Evolutionary conservation across 2,888 invertebrate species (phyloP), one percentile per base, ranked within the genome.

Genomic region (Troides helena): DNA sequence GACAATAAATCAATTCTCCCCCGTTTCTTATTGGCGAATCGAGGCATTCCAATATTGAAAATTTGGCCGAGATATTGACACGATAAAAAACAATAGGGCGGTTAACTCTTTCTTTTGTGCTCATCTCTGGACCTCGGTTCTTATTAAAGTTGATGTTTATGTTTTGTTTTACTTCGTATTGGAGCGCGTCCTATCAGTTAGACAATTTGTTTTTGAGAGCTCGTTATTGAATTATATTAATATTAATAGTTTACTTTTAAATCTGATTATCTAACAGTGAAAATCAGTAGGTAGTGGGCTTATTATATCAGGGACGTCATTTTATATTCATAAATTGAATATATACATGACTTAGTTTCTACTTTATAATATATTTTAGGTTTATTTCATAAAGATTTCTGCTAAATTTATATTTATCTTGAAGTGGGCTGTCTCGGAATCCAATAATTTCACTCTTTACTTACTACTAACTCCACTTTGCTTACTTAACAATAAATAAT

Each of bases 1-100:
- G 92, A 91, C 92, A 93, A 93, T 93, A 92, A 92, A 92, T 93
- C 93, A 93, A 93, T 92, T 92, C 92, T 91, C 89, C 86, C 87
- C 87, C 87, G 90, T 89, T 92, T 92, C 91, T 92, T 92, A 92
- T 92, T 92, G 92, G 92, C 89, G 91, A 87, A 91, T 91, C 90
- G 89, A 87, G 87, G 90, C 92, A 90, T 92, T 92, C 92, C 92
- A 91, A 92, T 92, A 92, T 92, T 89, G 91, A 91, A 92, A 92
- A 92, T 92, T 92, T 92, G 92, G 92, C 91, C 91, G 91, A 87
- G 90, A 92, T 92, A 91, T 92, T 92, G 92, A 92, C 92, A 90
- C 90, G 92, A 92, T 92, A 92, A 92, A 92, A 92, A 70, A 92
- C 89, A 91, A 91, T 89, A 86, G 88, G 81, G 82, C 85, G 83